Percentiles rank a stretch among this genome's conserved stretches.
phyloP scores from a whole-genome alignment of 2,888 invertebrate species.

The Pelosia muscerda region DNA sequence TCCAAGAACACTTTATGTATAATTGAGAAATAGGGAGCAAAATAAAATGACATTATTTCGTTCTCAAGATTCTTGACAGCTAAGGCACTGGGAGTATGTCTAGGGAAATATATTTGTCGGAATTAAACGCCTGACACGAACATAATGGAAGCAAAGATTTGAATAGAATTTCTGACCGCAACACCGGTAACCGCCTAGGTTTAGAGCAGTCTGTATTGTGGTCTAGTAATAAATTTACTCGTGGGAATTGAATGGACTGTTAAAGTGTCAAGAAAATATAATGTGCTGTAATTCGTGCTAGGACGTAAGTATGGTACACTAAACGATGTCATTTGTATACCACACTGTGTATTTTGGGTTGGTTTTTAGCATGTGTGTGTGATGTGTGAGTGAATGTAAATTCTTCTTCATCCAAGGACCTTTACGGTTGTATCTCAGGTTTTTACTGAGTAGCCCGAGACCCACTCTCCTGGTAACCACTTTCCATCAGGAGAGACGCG shows the following conservation, averaged over 20 bases:
- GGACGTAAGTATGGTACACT: background rate
- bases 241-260: conserved; percentile 1
- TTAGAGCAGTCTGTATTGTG: conserved; percentile 18
- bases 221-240: conserved; percentile 6
- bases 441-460: too few relatives aligned
- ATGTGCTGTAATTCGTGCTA: background rate
- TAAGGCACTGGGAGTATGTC: conserved; percentile 27
- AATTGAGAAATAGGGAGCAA: background rate
- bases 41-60: conserved; percentile 28
- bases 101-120: conserved; percentile 35
- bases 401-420: too few relatives aligned
- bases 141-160: conserved; percentile 34
- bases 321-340: background rate
- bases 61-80: conserved; percentile 13
- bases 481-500: too few relatives aligned
- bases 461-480: too few relatives aligned
- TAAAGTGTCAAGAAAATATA: background rate
- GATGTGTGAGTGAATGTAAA: too few relatives aligned
- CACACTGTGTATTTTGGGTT: background rate
- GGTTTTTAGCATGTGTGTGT: background rate
- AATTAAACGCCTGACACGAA: conserved; percentile 34
- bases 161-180: conserved; percentile 30
- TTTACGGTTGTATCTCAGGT: too few relatives aligned
- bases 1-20: background rate
- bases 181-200: conserved; percentile 13